phyloP scores from a whole-genome alignment of 2,113 vertebrate genomes.

The Symphodus melops region DNA sequence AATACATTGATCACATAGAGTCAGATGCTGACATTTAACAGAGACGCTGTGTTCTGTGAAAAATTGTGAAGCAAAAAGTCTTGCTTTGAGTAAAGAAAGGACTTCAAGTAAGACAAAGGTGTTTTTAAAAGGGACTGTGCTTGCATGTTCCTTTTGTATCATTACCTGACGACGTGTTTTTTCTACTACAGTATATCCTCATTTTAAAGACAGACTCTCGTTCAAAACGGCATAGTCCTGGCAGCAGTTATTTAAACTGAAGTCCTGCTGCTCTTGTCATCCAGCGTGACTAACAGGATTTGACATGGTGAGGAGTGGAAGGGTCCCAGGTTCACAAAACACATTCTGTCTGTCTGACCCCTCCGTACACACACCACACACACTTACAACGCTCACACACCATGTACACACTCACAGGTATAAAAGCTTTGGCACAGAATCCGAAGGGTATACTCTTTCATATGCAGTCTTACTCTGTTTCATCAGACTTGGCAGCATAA shows the following conservation, averaged over 20 bases:
- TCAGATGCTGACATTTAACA: background rate
- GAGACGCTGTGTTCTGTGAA: too few relatives aligned
- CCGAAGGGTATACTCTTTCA: conserved; percentile 10
- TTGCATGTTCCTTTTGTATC: background rate
- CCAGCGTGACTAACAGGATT: conserved; percentile 69
- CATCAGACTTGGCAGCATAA: background rate
- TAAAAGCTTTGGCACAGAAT: conserved; percentile 17
- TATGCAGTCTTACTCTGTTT: background rate
- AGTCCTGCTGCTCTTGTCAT: conserved; percentile 55
- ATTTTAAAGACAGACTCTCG: conserved; percentile 18
- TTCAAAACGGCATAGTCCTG: conserved; percentile 31
- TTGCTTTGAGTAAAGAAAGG: background rate
- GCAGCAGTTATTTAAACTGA: conserved; percentile 49
- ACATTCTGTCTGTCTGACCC: conserved; percentile 62
- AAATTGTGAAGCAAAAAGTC: too few relatives aligned
- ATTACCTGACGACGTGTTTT: background rate
- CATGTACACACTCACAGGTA: background rate
- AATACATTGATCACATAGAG: too few relatives aligned
- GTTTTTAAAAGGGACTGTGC: background rate
- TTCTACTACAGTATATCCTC: background rate
- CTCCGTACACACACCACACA: conserved; percentile 1
- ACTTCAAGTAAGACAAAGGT: background rate
- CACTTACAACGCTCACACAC: background rate
- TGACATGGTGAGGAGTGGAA: conserved; percentile 59
- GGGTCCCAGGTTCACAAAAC: conserved; percentile 62